Conservation (phyloP, 1,140 invertebrate species). For the Ctenoplectra terminalis region DNA sequence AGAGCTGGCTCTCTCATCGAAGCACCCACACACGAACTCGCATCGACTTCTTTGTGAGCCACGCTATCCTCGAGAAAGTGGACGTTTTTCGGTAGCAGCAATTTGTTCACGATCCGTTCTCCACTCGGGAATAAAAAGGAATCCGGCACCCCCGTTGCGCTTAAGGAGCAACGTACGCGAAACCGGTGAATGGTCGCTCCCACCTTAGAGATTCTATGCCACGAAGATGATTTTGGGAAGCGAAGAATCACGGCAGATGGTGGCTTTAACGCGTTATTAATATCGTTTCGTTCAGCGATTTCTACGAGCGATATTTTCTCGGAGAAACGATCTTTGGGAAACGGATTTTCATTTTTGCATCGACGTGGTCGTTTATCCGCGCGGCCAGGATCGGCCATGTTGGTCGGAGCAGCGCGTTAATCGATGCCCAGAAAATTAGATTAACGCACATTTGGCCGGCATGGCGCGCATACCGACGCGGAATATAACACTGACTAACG, state of each 20-base stretch:
- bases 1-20: not conserved
- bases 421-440: conserved; percentile 67
- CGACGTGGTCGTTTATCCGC: not conserved
- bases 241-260: conserved; percentile 45
- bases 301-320: not conserved
- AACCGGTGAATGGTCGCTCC: conserved; percentile 27
- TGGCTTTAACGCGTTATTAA: not conserved
- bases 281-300: not conserved
- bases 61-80: not conserved
- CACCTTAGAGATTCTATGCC: not conserved
- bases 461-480: conserved; percentile 49
- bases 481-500: conserved; percentile 68
- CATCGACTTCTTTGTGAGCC: not conserved
- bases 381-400: conserved; percentile 6
- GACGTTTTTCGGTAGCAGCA: conserved; percentile 41
- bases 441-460: conserved; percentile 58
- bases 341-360: not conserved
- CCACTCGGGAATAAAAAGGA: conserved; percentile 24
- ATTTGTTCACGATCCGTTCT: conserved; percentile 40
- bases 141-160: conserved; percentile 41
- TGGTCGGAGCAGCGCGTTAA: conserved; percentile 43
- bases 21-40: not conserved
- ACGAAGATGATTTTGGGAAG: conserved; percentile 24
- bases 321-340: not conserved
- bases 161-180: conserved; percentile 19